Evolutionary conservation across 1,140 invertebrate genomes (phyloP), one percentile per base, ranked within the genome.

Genomic region (Philotrypesis tridentata): DNA sequence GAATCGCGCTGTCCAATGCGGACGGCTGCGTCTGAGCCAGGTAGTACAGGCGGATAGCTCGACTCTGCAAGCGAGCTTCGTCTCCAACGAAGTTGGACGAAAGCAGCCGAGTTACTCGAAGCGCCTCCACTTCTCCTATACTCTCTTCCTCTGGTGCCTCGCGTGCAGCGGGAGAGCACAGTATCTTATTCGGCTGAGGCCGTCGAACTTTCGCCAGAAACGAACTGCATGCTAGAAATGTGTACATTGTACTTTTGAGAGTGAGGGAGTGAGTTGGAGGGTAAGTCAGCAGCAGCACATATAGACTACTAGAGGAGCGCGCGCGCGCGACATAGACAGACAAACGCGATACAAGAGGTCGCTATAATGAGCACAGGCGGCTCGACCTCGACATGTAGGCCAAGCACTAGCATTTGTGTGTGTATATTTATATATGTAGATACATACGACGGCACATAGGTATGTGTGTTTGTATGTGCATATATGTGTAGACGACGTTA

Each of bases 301-400:
- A 3, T 25, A 27, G n/a, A 60, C 5, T 11, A n/a, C 55, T 5
- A 25, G 25, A 27, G 61, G 61, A 65, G 25, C 9, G 14, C 21
- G 23, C 9, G 9, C 2, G 61, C 23, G 25, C 33, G 84, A 85
- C 87, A 86, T 85, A 86, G 84, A 84, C 85, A 84, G 84, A 85
- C 83, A 12, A 78, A 82, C 84, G 86, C 84, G 87, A 87, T 83
- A 89, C 85, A 87, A 89, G 89, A 86, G 85, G 73, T 84, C 80
- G 86, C 79, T 85, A 86, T 90, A 90, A 90, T 89, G 88, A 90
- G 89, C 82, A 84, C 78, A 27, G 61, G 25, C 31, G 21, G 17
- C 75, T 72, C 85, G 86, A 89, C 86, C 87, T 88, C 89, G 87
- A 87, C 88, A 90, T 89, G 85, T 90, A 88, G 89, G 89, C 87